Evolutionary conservation across 1,140 invertebrate genomes (phyloP), one percentile per base, ranked within the genome.

Genomic region (Eurosta solidaginis): DNA sequence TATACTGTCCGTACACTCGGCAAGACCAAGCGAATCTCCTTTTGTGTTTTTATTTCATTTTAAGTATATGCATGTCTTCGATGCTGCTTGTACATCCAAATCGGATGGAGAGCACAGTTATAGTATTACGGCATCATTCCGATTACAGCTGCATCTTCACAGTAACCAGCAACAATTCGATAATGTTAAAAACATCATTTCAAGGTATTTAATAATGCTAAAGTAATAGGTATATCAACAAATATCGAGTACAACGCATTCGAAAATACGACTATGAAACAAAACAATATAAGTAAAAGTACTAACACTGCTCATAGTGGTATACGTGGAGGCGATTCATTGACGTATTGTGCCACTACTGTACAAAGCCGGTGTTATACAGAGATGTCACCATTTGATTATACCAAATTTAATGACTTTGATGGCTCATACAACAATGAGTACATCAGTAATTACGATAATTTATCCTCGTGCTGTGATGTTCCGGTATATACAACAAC

Each of bases 361-460:
- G 50, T 33, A 20, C 78, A 76, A n/a, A n/a, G n/a, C n/a, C 74
- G 84, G 14, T 81, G 81, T 7, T 81, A 85, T 50, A 84, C 82
- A 33, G 85, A 86, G 6, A 83, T 86, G 81, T 74, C 86, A 45
- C 81, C 86, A 36, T 63, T 84, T 29, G 81, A 85, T 45, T 92
- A 93, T 83, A 92, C 91, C 80, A 93, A 68, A 36, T 63, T 27
- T n/a, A n/a, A 40, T 5, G 59, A 20, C 27, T 68, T 10, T 20
- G 40, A 9, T 9, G 0, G 1, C 22, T 68, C 59, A 68, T 40
- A 68, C n/a, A 68, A 93, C 87, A 92, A 92, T 87, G 90, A 91
- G 81, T 93, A 93, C 87, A 89, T 90, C 78, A 92, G 91, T 88
- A 80, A 81, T 68, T 44, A 63, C 20, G 82, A 85, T 54, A 86